phyloP scores from a whole-genome alignment of 1,140 invertebrate species.

The Argopecten irradians region DNA sequence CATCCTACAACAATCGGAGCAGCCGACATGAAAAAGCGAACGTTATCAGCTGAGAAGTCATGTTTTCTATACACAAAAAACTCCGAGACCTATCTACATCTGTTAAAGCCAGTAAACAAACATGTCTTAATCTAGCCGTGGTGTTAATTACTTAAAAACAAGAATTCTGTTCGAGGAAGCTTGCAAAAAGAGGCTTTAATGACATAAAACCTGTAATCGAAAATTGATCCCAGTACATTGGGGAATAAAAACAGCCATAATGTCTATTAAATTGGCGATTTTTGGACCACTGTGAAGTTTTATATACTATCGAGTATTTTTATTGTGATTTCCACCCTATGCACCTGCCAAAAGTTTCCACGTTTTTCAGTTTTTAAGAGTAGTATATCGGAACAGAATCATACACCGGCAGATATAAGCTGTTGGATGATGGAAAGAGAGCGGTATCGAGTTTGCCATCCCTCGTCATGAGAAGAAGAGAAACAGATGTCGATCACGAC shows the following conservation, averaged over 20 bases:
- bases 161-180: not conserved
- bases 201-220: not conserved
- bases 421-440: not conserved
- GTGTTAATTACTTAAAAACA: not conserved
- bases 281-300: constrained; percentile 1
- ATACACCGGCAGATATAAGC: not conserved
- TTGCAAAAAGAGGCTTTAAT: not conserved
- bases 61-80: not conserved
- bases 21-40: not conserved
- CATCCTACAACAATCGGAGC: not conserved
- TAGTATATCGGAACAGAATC: not conserved
- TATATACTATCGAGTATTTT: constrained; percentile 7
- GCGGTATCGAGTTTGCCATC: constrained; percentile 6
- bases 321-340: constrained; percentile 5
- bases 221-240: not conserved
- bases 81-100: not conserved
- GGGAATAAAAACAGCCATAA: not conserved
- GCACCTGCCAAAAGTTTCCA: not conserved
- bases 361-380: not conserved
- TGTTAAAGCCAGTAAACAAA: not conserved
- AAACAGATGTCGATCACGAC: not conserved
- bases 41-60: not conserved
- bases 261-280: constrained; percentile 9
- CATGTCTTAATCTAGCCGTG: not conserved
- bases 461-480: not conserved